Evolutionary conservation across 1,140 invertebrate genomes (phyloP), one percentile per base, ranked within the genome.

Genomic region (Uloborus diversus): DNA sequence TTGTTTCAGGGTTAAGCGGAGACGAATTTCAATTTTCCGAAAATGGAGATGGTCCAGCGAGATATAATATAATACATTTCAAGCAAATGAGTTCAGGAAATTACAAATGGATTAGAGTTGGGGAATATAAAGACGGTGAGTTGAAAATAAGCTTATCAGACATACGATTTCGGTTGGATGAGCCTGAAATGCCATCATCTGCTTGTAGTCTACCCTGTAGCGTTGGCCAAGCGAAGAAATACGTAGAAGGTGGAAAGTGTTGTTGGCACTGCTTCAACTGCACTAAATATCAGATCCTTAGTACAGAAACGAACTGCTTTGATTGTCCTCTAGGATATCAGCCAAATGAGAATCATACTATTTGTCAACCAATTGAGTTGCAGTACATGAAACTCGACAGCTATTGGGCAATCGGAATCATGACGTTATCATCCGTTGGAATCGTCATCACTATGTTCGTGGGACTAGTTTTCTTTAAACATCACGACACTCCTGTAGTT

Each of bases 211-310:
- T 97, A 95, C 93, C 94, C 33, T 98, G 96, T 86, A 91, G 91
- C 79, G 87, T 90, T 37, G 95, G 94, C 1, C 94, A 97, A 86
- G 95, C 94, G 66, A 96, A 95, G 88, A 93, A 94, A 85, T 95
- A 94, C 86, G 92, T 96, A 27, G 94, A 95, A 84, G 94, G 94
- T 0, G 94, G 96, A 85, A 93, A 92, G 82, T 98, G 96, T 86
- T 98, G 96, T 86, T 98, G 96, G 96, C 94, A 95, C 83, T 98
- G 96, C 87, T 93, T 95, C 89, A 94, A 95, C 88, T 98, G 96
- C 86, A 92, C 93, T 49, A 92, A 93, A 85, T 96, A 96, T 88
- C 93, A 96, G 91, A 93, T 95, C 90, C 91, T 17, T 84, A 86
- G n/a, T 90, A 94, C 86, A 11, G 93, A 95, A 85, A 95, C 92